Evolutionary conservation across 1,140 invertebrate species (phyloP), one percentile per base, ranked within the genome.

Genomic region (Bombus impatiens): DNA sequence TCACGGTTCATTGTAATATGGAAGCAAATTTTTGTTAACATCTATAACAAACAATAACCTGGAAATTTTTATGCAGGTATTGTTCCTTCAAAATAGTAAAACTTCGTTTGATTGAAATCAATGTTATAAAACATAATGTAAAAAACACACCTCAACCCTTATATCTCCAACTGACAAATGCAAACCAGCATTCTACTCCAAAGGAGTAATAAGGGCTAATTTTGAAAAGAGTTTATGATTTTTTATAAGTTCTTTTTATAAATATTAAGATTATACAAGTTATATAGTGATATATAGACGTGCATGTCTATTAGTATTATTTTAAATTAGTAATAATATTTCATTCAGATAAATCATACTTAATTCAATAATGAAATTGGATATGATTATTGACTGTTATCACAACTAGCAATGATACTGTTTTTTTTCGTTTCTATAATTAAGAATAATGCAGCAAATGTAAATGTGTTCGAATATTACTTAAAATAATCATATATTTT

Each of bases 1-100:
- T 98, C 37, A 98, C 98, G 59, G 98, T 99, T 71, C 98, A 99
- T 94, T 96, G 97, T 88, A 96, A 97, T 91, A 97, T 97, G 97
- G 97, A 97, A 94, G 96, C 97, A 37, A 95, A 95, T 89, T 95
- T 94, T 82, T 95, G 94, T 84, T 95, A 94, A 79, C 18, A 4
- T 59, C 2, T 25, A 4, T 10, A 15, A 65, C 13, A 67, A 42
- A 25, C 76, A 70, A 35, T 28, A 3, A 32, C 25, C 1, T 32
- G 13, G 5, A 70, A 70, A 71, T 44, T 62, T n/a, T 79, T 57
- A 18, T 22, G 4, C 1, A 70, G n/a, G 5, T 70, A 32, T 53
- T 9, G 37, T 78, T 78, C 37, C 37, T 78, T 59, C 22, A 13
- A 62, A 37, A 47, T 35, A 15, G 70, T 47, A 62, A 32, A 57